A percentile compares a stretch with the other conserved stretches of the same genome.
phyloP scores from a whole-genome alignment of 2,113 vertebrate species.

The Gracilinanus agilis region DNA sequence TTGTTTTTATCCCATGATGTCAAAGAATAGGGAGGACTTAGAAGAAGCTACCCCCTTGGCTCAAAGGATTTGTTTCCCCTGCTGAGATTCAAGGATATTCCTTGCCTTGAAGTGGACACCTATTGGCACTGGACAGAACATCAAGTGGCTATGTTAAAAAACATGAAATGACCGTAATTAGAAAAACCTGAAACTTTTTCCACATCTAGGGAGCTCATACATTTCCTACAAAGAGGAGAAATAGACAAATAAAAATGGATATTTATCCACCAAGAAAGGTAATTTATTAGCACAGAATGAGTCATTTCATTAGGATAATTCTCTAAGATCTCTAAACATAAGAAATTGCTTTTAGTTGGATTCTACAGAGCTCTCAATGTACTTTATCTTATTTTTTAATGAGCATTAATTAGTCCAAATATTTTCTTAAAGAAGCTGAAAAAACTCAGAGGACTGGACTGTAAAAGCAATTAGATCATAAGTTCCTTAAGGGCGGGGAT shows the following conservation, averaged over 20 bases:
- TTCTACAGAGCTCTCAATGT: neutral
- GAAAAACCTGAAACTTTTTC: neutral
- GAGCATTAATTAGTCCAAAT: neutral
- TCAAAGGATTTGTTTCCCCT: neutral
- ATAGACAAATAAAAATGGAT: neutral
- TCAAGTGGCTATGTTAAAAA: neutral
- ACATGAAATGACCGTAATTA: neutral
- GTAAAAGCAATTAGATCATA: neutral
- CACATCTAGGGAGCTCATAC: neutral
- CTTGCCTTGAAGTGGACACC: neutral
- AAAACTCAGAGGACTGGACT: neutral
- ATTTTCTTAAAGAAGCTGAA: neutral
- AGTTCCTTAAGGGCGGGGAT: neutral
- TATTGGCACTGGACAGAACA: neutral
- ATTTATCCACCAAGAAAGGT: neutral
- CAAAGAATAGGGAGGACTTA: neutral
- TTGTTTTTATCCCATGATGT: neutral
- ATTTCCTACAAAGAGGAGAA: neutral
- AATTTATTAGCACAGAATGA: neutral
- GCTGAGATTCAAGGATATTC: neutral
- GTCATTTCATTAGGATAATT: neutral
- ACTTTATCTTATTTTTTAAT: neutral
- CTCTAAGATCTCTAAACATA: neutral
- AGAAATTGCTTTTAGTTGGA: neutral
- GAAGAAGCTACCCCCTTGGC: neutral